Evolutionary conservation across 2,888 invertebrate genomes (phyloP).

Genomic region (Mechanitis messenoides): DNA sequence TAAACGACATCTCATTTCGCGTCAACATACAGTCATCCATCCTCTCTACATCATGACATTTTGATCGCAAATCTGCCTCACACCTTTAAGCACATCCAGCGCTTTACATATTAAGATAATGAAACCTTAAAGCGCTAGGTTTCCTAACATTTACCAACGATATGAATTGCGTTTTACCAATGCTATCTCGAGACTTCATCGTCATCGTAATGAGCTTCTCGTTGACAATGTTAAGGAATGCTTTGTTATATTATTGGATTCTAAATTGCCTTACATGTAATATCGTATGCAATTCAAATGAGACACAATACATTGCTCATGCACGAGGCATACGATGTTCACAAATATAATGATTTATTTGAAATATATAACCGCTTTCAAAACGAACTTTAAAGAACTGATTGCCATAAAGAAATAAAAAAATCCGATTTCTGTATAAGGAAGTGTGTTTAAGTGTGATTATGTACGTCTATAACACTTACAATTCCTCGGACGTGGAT

Average conservation of each 20-base stretch:
- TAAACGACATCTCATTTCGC: slow-evolving; percentile 27
- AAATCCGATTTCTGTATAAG: too few relatives aligned
- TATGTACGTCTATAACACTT: too few relatives aligned
- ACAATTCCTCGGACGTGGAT: too few relatives aligned
- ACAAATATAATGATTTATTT: too few relatives aligned
- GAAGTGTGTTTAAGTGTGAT: too few relatives aligned
- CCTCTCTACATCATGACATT: slow-evolving; percentile 24
- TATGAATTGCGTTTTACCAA: slow-evolving; percentile 5
- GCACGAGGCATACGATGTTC: too few relatives aligned
- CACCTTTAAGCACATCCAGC: slow-evolving; percentile 10
- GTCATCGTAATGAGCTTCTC: slow-evolving; percentile 5
- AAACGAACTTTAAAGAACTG: too few relatives aligned
- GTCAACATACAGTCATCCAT: slow-evolving; percentile 28
- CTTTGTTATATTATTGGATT: slow-evolving; percentile 2
- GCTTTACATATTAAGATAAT: neutral
- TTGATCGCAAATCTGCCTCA: slow-evolving; percentile 15
- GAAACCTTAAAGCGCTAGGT: neutral
- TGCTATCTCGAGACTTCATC: slow-evolving; percentile 3
- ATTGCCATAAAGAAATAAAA: too few relatives aligned
- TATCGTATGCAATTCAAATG: neutral
- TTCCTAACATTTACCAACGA: neutral
- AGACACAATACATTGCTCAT: too few relatives aligned
- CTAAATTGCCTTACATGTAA: neutral
- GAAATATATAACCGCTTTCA: too few relatives aligned
- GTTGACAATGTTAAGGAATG: slow-evolving; percentile 10